Percentiles rank a stretch among this genome's conserved stretches.
Conservation (phyloP, 2,113 vertebrate species). For the Meleagris gallopavo region DNA sequence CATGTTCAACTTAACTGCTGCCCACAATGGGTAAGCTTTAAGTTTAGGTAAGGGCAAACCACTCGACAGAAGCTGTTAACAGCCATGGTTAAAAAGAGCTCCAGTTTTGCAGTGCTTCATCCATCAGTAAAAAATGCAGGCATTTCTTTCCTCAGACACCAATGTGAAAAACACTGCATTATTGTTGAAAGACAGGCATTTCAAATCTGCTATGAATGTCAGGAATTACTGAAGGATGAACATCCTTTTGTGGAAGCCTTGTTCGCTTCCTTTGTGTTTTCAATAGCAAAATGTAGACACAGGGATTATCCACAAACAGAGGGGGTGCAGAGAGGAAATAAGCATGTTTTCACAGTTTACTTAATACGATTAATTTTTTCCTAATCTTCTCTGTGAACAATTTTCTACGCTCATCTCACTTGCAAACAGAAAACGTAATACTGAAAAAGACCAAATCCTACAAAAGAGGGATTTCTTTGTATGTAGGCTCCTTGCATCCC, state of each 20-base stretch:
- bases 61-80: slow-evolving; percentile 25
- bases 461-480: neutral
- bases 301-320: neutral
- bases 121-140: neutral
- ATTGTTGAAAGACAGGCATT: slow-evolving; percentile 25
- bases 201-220: neutral
- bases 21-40: neutral
- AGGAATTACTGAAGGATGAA: slow-evolving; percentile 50
- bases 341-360: neutral
- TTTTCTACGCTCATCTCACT: neutral
- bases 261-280: neutral
- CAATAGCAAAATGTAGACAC: neutral
- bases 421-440: neutral
- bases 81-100: neutral
- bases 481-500: neutral
- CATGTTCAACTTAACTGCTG: neutral
- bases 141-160: neutral
- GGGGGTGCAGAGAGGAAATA: accelerated
- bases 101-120: neutral
- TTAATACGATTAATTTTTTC: neutral
- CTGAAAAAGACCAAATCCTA: neutral
- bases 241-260: slow-evolving; percentile 29
- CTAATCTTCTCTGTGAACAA: neutral
- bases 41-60: slow-evolving; percentile 12
- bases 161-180: neutral